Conservation (phyloP, 2,888 invertebrate genomes). For the Tigriopus californicus region DNA sequence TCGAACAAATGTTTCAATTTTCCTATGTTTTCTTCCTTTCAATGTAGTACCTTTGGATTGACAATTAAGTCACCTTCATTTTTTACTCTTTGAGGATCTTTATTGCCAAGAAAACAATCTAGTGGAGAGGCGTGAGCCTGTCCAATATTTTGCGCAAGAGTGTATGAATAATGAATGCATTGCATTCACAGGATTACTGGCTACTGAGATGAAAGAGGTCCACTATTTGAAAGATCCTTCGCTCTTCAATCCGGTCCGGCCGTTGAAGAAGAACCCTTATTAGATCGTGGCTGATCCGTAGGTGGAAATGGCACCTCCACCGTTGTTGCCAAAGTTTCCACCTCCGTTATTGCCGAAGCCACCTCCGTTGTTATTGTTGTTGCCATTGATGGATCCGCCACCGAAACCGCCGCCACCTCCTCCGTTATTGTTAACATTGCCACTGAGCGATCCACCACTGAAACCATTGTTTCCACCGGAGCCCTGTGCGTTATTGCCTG, state of each 20-base stretch:
- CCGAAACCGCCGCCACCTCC: too few species aligned
- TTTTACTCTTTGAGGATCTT: neutral
- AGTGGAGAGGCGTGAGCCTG: neutral
- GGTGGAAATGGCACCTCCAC: too few species aligned
- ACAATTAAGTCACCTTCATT: neutral
- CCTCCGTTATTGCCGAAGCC: too few species aligned
- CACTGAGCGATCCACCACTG: too few species aligned
- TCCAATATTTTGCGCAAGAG: neutral
- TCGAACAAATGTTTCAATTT: too few species aligned
- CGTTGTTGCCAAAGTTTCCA: too few species aligned
- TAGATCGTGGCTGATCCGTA: neutral
- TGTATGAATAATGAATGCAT: neutral
- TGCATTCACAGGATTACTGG: constrained; percentile 45
- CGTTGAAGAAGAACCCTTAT: constrained; percentile 31
- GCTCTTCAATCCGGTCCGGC: constrained; percentile 69
- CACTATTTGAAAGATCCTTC: constrained; percentile 66
- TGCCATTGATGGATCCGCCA: too few species aligned
- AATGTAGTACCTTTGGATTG: neutral
- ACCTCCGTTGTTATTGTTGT: too few species aligned
- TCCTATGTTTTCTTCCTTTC: too few species aligned
- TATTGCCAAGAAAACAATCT: neutral
- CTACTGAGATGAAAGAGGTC: constrained; percentile 55
- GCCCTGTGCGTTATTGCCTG: too few species aligned
- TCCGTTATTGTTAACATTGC: too few species aligned
- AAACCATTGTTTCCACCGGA: too few species aligned